phyloP scores from a whole-genome alignment of 2,113 vertebrate species.

The Heterochromis multidens region DNA sequence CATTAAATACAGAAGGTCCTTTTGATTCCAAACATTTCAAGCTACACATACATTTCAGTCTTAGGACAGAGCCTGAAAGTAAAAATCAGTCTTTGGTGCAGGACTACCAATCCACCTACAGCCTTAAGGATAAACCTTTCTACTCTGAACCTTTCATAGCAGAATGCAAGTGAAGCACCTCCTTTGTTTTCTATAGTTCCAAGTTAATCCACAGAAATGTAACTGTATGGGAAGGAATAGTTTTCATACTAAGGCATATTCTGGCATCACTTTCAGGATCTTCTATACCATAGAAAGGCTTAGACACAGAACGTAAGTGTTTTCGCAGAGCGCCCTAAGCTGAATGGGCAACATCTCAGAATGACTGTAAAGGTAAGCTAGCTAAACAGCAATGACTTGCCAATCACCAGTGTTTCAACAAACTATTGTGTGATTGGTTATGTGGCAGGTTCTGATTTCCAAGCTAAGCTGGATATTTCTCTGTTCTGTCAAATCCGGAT shows the following conservation, averaged over 20 bases:
- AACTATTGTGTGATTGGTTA: background rate
- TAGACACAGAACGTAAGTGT: too few relatives aligned
- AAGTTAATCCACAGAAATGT: background rate
- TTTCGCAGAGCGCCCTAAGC: too few relatives aligned
- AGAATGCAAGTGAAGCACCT: too few relatives aligned
- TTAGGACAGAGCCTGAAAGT: too few relatives aligned
- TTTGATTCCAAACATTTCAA: too few relatives aligned
- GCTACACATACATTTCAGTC: too few relatives aligned
- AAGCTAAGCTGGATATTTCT: background rate
- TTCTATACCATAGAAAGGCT: too few relatives aligned
- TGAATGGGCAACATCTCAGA: too few relatives aligned
- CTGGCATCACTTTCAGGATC: background rate
- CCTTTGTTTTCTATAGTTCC: background rate
- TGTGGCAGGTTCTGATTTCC: background rate
- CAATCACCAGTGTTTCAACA: background rate
- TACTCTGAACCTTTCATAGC: background rate
- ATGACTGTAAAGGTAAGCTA: too few relatives aligned
- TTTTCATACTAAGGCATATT: background rate
- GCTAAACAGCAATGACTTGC: too few relatives aligned
- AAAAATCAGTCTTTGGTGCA: background rate
- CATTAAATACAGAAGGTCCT: background rate
- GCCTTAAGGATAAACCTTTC: background rate
- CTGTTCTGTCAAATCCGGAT: background rate
- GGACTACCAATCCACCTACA: background rate
- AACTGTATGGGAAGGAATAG: fast-evolving